Evolutionary conservation across 2,113 vertebrate genomes (phyloP).

Genomic region (Pomatorhinus ruficollis): DNA sequence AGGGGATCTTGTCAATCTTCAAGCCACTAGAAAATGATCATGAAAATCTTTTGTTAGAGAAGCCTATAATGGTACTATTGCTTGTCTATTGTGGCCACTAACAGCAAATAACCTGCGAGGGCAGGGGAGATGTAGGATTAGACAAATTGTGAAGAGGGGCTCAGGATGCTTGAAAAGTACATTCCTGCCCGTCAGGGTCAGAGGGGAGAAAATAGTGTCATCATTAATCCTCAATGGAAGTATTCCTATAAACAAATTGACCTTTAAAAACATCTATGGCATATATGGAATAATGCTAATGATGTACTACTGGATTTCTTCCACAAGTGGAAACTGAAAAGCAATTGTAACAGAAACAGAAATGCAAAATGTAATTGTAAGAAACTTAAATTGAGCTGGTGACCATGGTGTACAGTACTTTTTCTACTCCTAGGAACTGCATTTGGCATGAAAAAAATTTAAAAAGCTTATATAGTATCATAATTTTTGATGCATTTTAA

Average conservation of each 20-base stretch:
- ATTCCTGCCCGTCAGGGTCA: constrained; percentile 55
- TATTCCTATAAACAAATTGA: constrained; percentile 57
- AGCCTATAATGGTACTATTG: constrained; percentile 76
- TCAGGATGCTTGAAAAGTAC: constrained; percentile 60
- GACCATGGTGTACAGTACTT: background rate
- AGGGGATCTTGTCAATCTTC: constrained; percentile 80
- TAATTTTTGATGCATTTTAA: background rate
- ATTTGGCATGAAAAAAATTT: background rate
- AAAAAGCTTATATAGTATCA: background rate
- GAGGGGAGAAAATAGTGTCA: constrained; percentile 55
- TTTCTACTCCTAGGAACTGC: background rate
- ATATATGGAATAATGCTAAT: constrained; percentile 42
- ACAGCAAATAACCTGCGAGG: constrained; percentile 66
- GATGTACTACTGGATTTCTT: constrained; percentile 12
- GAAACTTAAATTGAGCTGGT: background rate
- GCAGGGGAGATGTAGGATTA: constrained; percentile 65
- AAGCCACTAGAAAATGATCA: constrained; percentile 77
- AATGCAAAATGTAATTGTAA: background rate
- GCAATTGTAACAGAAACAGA: background rate
- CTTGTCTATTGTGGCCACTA: constrained; percentile 71
- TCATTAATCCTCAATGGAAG: constrained; percentile 48
- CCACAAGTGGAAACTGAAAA: constrained; percentile 27
- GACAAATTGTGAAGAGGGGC: constrained; percentile 63
- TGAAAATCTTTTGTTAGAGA: constrained; percentile 77
- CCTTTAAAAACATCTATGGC: constrained; percentile 1